phyloP scores from a whole-genome alignment of 2,113 vertebrate species.

The Eptesicus fuscus region DNA sequence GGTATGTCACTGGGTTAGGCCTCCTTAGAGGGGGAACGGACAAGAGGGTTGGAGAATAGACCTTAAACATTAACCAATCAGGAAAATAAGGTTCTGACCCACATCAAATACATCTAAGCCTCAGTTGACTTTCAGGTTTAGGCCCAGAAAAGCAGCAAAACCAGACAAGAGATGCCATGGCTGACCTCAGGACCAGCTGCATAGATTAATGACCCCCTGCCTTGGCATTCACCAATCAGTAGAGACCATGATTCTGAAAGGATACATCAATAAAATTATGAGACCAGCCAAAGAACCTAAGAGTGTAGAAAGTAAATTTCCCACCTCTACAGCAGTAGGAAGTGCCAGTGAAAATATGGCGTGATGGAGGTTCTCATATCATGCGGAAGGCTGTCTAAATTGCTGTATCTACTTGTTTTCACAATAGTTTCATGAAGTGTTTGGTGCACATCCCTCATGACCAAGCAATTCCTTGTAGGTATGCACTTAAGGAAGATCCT shows the following conservation, averaged over 20 bases:
- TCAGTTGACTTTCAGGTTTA: neutral
- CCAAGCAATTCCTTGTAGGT: neutral
- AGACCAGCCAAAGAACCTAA: neutral
- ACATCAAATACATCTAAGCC: neutral
- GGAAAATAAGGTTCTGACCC: neutral
- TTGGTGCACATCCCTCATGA: neutral
- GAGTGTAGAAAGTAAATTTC: neutral
- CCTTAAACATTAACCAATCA: neutral
- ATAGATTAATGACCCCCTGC: neutral
- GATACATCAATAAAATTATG: neutral
- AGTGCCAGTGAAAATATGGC: neutral
- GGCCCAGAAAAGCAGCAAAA: neutral
- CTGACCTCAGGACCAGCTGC: neutral
- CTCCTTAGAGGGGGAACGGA: neutral
- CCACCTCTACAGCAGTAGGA: neutral
- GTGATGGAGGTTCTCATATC: neutral
- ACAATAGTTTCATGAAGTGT: neutral
- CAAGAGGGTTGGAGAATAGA: neutral
- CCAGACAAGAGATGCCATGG: neutral
- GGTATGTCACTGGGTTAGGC: neutral
- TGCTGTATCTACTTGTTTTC: neutral
- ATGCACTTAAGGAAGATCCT: neutral
- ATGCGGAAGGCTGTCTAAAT: neutral
- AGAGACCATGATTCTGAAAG: neutral
- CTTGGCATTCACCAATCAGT: neutral